Base-by-base conservation (phyloP, 2,797 vertebrate species). In the Pitangus sulphuratus region DNA sequence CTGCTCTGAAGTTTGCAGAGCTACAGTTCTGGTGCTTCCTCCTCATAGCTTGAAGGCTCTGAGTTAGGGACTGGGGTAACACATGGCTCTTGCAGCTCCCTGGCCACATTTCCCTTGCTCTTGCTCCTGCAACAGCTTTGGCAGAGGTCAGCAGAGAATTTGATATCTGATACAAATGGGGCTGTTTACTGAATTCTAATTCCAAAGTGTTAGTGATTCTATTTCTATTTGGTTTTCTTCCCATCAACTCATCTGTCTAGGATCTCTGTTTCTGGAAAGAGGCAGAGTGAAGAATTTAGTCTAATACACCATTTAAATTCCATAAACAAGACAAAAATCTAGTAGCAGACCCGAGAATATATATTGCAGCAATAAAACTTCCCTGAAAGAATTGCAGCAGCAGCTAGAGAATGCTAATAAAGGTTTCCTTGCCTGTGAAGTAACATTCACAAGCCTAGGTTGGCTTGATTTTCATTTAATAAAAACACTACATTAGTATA, bases 321-420 rank as follows among this genome's bases (percentile, higher is more conserved):
- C 83, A 95, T 95, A 96, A 97, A 95, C 90, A 96, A 95, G 96
- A 95, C 90, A 95, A 93, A 93, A 95, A 95, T 94, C 92, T 94
- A 95, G 87, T 89, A 92, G 79, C 91, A 91, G 80, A 54, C 62
- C 56, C 86, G 44, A 78, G 94, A 89, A 92, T 96, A 93, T 94
- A 90, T 95, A 95, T 93, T 95, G 93, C 83, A 72, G 90, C 87
- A 95, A 94, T 96, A 96, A 94, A 96, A 92, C 72, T 91, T 93
- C 80, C 68, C 85, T 87, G 78, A 81, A 90, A 90, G 95, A 90
- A 95, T 71, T 92, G 83, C 84, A 90, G 77, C 68, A 94, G 85
- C 82, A 93, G 35, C 89, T 87, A 44, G 70, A 33, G 95, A 94
- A 94, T 94, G 84, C 77, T 93, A 95, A 96, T 88, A 89, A 94